Conservation (phyloP, 2,888 invertebrate genomes). For the Stomorhina lunata region DNA sequence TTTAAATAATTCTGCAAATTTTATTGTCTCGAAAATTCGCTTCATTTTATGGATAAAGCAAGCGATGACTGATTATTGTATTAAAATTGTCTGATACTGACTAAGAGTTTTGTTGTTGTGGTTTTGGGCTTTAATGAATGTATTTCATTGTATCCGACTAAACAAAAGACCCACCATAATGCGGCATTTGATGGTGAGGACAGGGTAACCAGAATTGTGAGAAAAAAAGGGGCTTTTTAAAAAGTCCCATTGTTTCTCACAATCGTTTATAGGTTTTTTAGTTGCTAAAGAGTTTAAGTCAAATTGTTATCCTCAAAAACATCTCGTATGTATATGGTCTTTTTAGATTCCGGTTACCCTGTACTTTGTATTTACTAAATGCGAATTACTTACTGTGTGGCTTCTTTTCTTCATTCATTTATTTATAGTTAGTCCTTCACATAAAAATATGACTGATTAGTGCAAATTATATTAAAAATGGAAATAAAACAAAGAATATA, state of each 20-base stretch:
- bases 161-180: conserved; percentile 20
- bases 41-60: too few species aligned
- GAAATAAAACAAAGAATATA: not conserved
- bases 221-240: too few species aligned
- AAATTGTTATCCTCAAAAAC: too few species aligned
- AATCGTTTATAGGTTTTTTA: too few species aligned
- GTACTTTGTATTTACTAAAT: too few species aligned
- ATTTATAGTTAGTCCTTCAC: not conserved
- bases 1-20: too few species aligned
- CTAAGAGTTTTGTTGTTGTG: not conserved
- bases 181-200: conserved; percentile 1
- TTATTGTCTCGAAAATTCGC: too few species aligned
- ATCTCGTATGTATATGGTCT: too few species aligned
- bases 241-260: too few species aligned
- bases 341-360: too few species aligned
- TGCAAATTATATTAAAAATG: conserved; percentile 25
- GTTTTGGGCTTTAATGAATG: conserved; percentile 20
- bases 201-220: not conserved
- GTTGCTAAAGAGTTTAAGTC: too few species aligned
- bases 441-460: conserved; percentile 26
- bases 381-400: conserved; percentile 10
- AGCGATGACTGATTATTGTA: not conserved
- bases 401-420: not conserved
- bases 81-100: not conserved
- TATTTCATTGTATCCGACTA: not conserved